Evolutionary conservation across 2,113 vertebrate species (phyloP), one percentile per base, ranked within the genome.

Genomic region (Grus americana): DNA sequence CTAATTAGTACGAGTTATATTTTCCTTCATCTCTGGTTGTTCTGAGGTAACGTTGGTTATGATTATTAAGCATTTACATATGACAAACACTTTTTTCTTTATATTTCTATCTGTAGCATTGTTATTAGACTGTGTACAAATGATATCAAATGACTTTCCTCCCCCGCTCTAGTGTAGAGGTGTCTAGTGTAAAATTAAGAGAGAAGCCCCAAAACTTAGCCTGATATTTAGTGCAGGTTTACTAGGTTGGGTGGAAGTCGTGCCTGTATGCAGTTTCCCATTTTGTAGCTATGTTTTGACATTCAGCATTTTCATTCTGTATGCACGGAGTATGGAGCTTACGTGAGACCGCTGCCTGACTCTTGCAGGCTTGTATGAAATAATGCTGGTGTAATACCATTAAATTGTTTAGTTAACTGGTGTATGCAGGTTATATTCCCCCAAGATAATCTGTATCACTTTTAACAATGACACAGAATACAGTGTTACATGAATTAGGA

Each of bases 351-450:
- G 38, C 65, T 93, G 89, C 29, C 42, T 84, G 61, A 76, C 32
- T 86, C 66, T 72, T 94, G 68, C 62, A 86, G 88, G 34, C 47
- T 57, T 65, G 29, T 27, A 7, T 57, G 87, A 80, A 92, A 93
- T 58, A 70, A 66, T 72, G 71, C 95, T 24, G 40, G 75, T 88
- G 92, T 91, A 89, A 86, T 97, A 95, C 94, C 72, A 18, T 97
- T 98, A 95, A 98, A 96, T 98, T 98, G 98, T 97, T 97, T 96
- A 96, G 58, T 61, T 91, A 91, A 97, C 92, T 85, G 78, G 11
- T 75, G 34, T 95, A 52, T 91, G 16, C 91, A 95, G 97, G 97
- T 98, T 97, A 74, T 96, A 68, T 93, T 98, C 94, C 97, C 15
- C 82, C 80, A 68, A 44, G 67, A 66, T 55, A 90, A 59, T 40